Evolutionary conservation across 2,888 invertebrate genomes (phyloP).

Genomic region (Crematogaster levior): DNA sequence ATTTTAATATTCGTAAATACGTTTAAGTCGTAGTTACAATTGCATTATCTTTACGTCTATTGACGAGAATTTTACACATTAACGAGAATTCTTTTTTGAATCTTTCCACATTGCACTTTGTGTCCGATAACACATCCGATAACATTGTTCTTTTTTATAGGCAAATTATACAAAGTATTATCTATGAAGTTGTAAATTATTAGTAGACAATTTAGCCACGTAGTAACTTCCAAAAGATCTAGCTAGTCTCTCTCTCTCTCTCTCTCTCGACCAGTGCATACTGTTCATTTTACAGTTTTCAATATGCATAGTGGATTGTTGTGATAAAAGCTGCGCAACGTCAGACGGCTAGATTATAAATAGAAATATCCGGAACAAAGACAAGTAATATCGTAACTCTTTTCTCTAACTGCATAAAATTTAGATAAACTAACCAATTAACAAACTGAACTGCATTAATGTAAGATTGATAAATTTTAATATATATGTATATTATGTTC

Average conservation of each 20-base stretch:
- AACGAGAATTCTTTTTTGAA: neutral
- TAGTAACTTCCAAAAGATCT: constrained; percentile 48
- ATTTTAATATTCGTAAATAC: neutral
- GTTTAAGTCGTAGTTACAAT: neutral
- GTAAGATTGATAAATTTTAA: neutral
- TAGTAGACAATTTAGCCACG: constrained; percentile 32
- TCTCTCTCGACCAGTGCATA: neutral
- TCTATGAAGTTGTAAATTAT: constrained; percentile 25
- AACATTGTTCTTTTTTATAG: constrained; percentile 41
- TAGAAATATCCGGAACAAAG: constrained; percentile 10
- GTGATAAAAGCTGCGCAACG: neutral
- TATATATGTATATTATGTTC: neutral
- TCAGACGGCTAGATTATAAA: neutral
- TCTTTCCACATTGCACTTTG: constrained; percentile 5
- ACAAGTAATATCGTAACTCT: neutral
- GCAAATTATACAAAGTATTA: neutral
- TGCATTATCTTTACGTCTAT: neutral
- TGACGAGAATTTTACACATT: neutral
- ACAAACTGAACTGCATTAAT: neutral
- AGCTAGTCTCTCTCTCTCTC: neutral
- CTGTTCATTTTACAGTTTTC: neutral
- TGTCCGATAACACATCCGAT: constrained; percentile 17
- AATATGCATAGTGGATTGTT: neutral
- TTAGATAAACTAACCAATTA: neutral
- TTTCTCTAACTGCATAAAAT: neutral